Percentiles rank a stretch among this genome's conserved stretches.
phyloP scores from a whole-genome alignment of 2,113 vertebrate species.

The Sander vitreus region DNA sequence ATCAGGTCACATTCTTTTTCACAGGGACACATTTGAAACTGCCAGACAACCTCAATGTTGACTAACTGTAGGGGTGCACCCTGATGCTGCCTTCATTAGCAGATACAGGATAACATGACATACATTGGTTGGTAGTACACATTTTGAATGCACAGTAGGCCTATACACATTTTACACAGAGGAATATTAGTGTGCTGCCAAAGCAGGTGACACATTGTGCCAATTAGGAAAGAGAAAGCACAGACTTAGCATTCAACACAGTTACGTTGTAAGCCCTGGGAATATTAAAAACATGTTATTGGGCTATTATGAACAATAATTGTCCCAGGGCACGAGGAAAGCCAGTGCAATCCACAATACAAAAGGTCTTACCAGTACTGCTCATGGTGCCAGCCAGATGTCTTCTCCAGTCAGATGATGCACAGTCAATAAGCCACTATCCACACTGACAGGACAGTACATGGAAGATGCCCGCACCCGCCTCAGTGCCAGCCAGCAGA shows the following conservation, averaged over 20 bases:
- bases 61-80: neutral
- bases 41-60: neutral
- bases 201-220: neutral
- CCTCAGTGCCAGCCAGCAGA: constrained; percentile 9
- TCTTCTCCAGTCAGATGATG: constrained; percentile 62
- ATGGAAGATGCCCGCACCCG: constrained; percentile 59
- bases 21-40: constrained; percentile 11
- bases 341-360: neutral
- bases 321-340: neutral
- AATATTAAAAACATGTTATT: neutral
- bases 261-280: neutral
- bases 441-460: constrained; percentile 63
- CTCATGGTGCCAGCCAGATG: constrained; percentile 70
- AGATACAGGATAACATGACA: neutral
- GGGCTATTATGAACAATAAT: neutral
- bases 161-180: neutral
- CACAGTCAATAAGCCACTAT: constrained; percentile 62
- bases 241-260: neutral
- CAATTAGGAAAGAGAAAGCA: neutral
- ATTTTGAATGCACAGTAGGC: neutral
- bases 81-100: neutral
- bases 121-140: rapidly evolving
- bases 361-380: constrained; percentile 72
- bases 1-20: constrained; percentile 7
- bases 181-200: neutral